Percentiles rank a stretch among this genome's conserved stretches.
These are phyloP conservation scores for Atrichornis clamosus DNA, from an alignment of 2,113 vertebrate species.

Conservation along the genomic window DNA sequence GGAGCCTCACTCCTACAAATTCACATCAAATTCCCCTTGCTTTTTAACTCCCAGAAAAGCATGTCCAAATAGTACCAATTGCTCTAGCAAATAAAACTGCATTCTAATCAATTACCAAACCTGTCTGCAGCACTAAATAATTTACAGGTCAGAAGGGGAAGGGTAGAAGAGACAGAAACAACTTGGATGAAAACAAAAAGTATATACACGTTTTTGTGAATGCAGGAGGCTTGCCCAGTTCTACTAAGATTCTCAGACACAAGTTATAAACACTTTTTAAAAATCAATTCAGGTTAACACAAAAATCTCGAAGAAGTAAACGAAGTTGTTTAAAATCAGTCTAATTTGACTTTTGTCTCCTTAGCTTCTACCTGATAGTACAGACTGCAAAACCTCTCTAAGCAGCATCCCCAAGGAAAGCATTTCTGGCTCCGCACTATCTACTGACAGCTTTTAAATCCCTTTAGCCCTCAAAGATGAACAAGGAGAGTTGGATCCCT, in stretches of 20 bases:
- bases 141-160: not conserved
- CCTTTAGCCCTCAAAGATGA: not conserved
- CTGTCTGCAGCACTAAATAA: not conserved
- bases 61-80: rapidly evolving
- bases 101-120: not conserved
- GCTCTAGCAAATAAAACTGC: not conserved
- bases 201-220: rapidly evolving
- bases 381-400: not conserved
- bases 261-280: not conserved
- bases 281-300: not conserved
- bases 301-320: not conserved
- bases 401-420: not conserved
- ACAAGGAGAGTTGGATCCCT: not conserved
- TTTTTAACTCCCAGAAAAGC: not conserved
- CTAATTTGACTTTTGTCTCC: not conserved
- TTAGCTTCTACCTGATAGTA: not conserved
- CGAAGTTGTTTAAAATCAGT: not conserved
- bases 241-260: not conserved
- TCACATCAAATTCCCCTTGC: not conserved
- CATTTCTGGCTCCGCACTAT: not conserved
- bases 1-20: not conserved
- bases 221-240: not conserved
- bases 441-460: rapidly evolving
- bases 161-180: not conserved
- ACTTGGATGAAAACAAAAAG: not conserved